Conservation (phyloP, 2,888 invertebrate genomes). For the Eumerus sabulonum region DNA sequence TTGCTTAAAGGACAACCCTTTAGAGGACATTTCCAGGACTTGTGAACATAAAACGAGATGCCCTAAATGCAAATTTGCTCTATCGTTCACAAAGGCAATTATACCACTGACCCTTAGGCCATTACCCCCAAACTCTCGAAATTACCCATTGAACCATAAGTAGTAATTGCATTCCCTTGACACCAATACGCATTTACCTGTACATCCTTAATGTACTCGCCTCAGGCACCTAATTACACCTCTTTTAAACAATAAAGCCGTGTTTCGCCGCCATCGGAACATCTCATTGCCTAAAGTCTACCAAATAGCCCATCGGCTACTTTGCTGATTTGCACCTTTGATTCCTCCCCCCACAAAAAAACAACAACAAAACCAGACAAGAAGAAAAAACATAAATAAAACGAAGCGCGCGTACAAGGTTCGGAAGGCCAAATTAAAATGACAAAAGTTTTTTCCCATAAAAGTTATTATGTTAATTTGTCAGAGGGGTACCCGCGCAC, state of each 20-base stretch:
- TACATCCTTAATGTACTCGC: conserved; percentile 14
- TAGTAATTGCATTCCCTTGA: conserved; percentile 56
- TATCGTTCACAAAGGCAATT: too few species aligned
- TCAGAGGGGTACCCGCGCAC: conserved; percentile 27
- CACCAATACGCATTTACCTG: conserved; percentile 53
- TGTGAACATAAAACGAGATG: too few species aligned
- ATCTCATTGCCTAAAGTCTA: conserved; percentile 27
- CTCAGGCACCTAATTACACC: conserved; percentile 48
- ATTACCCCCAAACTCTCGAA: conserved; percentile 12
- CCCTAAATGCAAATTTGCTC: too few species aligned
- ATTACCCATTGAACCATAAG: conserved; percentile 45
- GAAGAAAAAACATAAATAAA: conserved; percentile 6
- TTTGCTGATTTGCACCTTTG: conserved; percentile 62
- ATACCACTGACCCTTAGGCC: conserved; percentile 31
- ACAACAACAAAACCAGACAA: background rate
- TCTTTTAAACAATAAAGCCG: conserved; percentile 10
- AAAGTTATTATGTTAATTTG: conserved; percentile 67
- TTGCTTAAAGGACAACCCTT: too few species aligned
- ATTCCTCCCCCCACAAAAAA: conserved; percentile 10
- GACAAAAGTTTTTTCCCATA: conserved; percentile 62
- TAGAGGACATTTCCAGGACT: too few species aligned
- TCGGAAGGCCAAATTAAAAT: conserved; percentile 48
- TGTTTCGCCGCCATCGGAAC: conserved; percentile 1
- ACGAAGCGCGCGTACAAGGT: too few species aligned
- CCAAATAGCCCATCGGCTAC: conserved; percentile 45